Percentiles rank a stretch among this genome's conserved stretches.
Evolutionary conservation across 37 sponge, comb jelly and placozoan genomes (phyloP).

Genomic region (Agelas oroides): DNA sequence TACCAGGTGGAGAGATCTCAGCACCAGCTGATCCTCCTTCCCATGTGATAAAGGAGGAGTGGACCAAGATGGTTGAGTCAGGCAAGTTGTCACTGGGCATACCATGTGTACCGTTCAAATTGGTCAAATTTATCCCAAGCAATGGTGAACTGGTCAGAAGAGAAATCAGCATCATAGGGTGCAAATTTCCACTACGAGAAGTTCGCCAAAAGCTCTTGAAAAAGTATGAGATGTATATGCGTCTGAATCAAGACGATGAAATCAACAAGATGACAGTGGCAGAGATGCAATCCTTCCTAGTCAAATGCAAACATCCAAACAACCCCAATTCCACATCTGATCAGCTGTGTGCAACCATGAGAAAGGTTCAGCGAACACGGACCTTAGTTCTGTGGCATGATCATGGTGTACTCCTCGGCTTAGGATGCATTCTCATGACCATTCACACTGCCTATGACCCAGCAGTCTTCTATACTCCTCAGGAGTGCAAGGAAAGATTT

Average conservation of each 20-base stretch:
- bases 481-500: neutral
- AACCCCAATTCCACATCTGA: neutral
- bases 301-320: neutral
- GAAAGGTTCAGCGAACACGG: slow-evolving; percentile 17
- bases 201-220: slow-evolving; percentile 19
- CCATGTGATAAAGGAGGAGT: too few relatives aligned
- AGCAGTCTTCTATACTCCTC: slow-evolving; percentile 31
- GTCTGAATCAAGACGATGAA: slow-evolving; percentile 26
- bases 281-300: too few relatives aligned
- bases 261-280: slow-evolving; percentile 19
- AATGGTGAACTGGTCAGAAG: slow-evolving; percentile 12
- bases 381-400: slow-evolving; percentile 41
- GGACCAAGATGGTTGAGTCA: too few relatives aligned
- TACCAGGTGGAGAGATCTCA: neutral
- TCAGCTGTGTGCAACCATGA: slow-evolving; percentile 2
- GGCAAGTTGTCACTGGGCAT: too few relatives aligned
- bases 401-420: slow-evolving; percentile 24
- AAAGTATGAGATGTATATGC: slow-evolving; percentile 35
- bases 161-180: slow-evolving; percentile 17
- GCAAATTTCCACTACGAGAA: slow-evolving; percentile 35
- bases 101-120: too few relatives aligned
- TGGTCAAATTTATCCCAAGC: neutral
- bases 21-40: too few relatives aligned
- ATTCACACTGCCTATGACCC: slow-evolving; percentile 23
- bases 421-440: slow-evolving; percentile 29